Conservation (phyloP, 2,113 vertebrate species). For the Vulpes lagopus region DNA sequence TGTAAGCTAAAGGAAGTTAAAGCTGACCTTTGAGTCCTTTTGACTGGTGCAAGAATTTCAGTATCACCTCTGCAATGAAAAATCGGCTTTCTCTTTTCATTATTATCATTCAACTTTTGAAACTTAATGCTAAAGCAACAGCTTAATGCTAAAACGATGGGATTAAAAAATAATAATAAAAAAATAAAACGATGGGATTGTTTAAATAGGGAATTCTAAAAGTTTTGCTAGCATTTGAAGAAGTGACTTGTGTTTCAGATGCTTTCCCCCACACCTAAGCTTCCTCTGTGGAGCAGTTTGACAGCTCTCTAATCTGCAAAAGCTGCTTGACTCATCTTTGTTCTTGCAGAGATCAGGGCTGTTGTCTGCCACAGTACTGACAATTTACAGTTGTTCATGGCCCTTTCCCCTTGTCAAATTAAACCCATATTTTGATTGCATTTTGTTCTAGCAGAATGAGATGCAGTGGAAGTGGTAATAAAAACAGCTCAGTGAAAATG, state of each 20-base stretch:
- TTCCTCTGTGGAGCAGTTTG: not conserved
- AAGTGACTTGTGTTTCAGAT: not conserved
- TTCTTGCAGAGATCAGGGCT: not conserved
- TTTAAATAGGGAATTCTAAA: not conserved
- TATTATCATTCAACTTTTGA: not conserved
- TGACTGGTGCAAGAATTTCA: not conserved
- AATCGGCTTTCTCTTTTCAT: not conserved
- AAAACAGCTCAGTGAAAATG: constrained; percentile 2
- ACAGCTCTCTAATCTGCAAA: not conserved
- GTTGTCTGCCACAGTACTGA: not conserved
- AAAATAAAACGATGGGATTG: not conserved
- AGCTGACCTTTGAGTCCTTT: not conserved
- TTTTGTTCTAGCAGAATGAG: constrained; percentile 33
- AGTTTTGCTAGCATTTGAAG: not conserved
- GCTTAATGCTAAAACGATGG: not conserved
- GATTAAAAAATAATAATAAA: not conserved
- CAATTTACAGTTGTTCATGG: not conserved
- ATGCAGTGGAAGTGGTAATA: not conserved
- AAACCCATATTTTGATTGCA: constrained; percentile 56
- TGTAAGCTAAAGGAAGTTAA: not conserved
- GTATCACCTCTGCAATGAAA: not conserved
- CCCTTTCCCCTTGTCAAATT: constrained; percentile 40
- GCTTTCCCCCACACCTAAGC: not conserved
- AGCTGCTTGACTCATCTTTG: not conserved
- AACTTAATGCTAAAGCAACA: not conserved